Conservation (phyloP, 2,888 invertebrate species). For the Morpho deidamia region DNA sequence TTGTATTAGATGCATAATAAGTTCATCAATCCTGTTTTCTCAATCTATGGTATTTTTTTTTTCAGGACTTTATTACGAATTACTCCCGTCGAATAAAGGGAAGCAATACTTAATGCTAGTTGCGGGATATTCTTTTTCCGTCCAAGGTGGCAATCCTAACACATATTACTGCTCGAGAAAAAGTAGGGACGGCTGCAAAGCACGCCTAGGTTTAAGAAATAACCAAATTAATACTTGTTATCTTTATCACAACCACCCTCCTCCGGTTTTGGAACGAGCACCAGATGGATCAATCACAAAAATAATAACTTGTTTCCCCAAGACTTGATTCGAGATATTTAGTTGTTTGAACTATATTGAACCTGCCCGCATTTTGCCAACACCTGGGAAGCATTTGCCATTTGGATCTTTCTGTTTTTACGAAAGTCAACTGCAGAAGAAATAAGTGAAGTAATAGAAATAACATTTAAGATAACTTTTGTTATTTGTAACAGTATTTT, state of each 20-base stretch:
- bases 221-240: slow-evolving; percentile 18
- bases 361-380: too few relatives aligned
- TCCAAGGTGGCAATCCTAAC: slow-evolving; percentile 31
- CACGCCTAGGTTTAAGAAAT: slow-evolving; percentile 24
- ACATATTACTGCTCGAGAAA: slow-evolving; percentile 40
- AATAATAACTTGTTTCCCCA: neutral
- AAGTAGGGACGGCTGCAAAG: slow-evolving; percentile 29
- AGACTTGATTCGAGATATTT: neutral
- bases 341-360: too few relatives aligned
- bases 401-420: too few relatives aligned
- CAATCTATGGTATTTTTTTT: neutral
- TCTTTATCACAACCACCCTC: slow-evolving; percentile 22
- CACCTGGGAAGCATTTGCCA: too few relatives aligned
- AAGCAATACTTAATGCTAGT: slow-evolving; percentile 33
- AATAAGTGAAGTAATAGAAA: too few relatives aligned
- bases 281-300: slow-evolving; percentile 20
- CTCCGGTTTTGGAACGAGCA: slow-evolving; percentile 18
- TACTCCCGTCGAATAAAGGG: slow-evolving; percentile 30
- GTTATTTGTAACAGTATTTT: too few relatives aligned
- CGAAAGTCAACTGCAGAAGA: too few relatives aligned
- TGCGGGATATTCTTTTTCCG: slow-evolving; percentile 35
- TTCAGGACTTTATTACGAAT: slow-evolving; percentile 28
- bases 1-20: too few relatives aligned
- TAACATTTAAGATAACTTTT: too few relatives aligned
- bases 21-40: too few relatives aligned